A percentile compares a stretch with the other conserved stretches of the same genome.
These are phyloP conservation scores for Kryphioiulus occultus DNA, from an alignment of 2,888 invertebrate species.

Conservation along the genomic window DNA sequence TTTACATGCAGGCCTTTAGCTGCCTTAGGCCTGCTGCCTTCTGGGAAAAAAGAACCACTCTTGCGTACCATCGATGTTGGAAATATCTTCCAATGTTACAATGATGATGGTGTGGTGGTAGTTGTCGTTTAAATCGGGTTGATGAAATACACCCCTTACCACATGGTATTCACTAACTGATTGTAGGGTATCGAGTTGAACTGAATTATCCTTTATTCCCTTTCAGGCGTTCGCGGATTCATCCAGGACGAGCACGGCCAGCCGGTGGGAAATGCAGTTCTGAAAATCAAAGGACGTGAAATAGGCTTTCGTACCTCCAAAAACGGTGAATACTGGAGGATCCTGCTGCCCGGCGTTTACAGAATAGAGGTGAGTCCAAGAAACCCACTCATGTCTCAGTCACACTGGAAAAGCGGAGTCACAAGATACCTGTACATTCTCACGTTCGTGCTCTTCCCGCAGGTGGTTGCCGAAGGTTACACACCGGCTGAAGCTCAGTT, in stretches of 20 bases:
- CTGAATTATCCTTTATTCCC: background rate
- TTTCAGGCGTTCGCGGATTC: constrained; percentile 79
- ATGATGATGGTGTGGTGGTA: too few relatives aligned
- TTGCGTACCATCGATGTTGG: too few relatives aligned
- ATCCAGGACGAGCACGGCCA: constrained; percentile 78
- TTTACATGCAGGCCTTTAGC: too few relatives aligned
- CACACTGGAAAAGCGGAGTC: too few relatives aligned
- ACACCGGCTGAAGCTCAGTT: constrained; percentile 84
- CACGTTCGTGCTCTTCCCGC: constrained; percentile 42
- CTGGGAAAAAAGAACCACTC: background rate
- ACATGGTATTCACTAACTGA: too few relatives aligned
- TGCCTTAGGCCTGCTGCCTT: too few relatives aligned
- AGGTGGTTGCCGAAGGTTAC: constrained; percentile 86
- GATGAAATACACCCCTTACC: too few relatives aligned
- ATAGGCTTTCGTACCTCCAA: constrained; percentile 85
- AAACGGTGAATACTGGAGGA: constrained; percentile 94
- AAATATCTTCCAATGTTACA: too few relatives aligned
- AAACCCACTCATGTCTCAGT: too few relatives aligned
- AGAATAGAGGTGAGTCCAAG: constrained; percentile 73
- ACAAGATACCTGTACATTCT: too few relatives aligned
- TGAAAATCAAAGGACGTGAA: constrained; percentile 82
- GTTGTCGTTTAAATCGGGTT: too few relatives aligned
- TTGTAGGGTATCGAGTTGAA: constrained; percentile 13
- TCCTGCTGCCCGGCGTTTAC: constrained; percentile 86
- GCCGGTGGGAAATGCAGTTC: constrained; percentile 78